These are phyloP conservation scores for Paradisaea rubra DNA, from an alignment of 2,113 vertebrate genomes.

Conservation along the genomic window DNA sequence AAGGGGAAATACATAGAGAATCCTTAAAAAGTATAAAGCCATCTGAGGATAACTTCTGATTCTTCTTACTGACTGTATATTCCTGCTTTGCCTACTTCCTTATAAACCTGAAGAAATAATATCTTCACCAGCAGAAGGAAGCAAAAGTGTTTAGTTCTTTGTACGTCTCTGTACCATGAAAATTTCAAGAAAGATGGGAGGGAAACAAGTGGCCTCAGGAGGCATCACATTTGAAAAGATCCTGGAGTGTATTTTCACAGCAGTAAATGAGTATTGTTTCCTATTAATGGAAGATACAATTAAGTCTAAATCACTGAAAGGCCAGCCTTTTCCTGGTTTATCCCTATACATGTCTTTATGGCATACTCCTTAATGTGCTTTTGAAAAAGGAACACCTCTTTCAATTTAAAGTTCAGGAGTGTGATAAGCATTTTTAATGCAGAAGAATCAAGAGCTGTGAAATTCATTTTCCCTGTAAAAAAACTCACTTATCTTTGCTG, in stretches of 20 bases:
- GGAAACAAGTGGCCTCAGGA: neutral
- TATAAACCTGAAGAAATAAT: neutral
- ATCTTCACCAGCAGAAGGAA: neutral
- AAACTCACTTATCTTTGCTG: neutral
- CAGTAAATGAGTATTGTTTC: neutral
- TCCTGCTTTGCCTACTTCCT: neutral
- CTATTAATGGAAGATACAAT: neutral
- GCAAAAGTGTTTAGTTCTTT: neutral
- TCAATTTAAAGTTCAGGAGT: neutral
- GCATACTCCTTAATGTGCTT: neutral
- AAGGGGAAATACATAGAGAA: neutral
- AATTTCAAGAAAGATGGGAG: neutral
- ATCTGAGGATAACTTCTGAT: neutral
- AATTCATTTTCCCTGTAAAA: neutral
- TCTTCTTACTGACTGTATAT: neutral
- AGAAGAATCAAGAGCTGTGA: neutral
- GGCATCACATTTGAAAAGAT: neutral
- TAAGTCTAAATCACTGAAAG: neutral
- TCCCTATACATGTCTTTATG: neutral
- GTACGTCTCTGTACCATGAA: neutral
- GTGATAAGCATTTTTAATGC: neutral
- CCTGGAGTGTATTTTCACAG: neutral
- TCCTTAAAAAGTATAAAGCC: neutral
- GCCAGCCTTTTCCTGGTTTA: neutral
- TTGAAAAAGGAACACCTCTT: neutral